phyloP scores from a whole-genome alignment of 2,113 vertebrate species.

The Psammodynastes pulverulentus region DNA sequence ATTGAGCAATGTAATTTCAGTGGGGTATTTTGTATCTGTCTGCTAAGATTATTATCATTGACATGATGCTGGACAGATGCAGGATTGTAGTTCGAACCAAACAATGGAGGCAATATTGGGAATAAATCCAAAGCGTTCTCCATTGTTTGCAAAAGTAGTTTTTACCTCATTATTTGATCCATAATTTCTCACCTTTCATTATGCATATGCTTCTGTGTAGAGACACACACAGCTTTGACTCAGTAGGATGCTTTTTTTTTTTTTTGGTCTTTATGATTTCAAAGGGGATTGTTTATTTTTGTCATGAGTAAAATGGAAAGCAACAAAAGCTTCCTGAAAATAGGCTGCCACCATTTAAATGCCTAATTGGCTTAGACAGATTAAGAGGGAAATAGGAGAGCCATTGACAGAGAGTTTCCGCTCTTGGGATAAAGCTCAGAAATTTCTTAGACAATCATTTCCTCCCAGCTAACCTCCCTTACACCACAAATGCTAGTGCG shows the following conservation, averaged over 20 bases:
- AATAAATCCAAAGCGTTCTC: slow-evolving; percentile 60
- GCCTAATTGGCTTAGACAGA: slow-evolving; percentile 60
- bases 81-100: slow-evolving; percentile 65
- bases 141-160: slow-evolving; percentile 61
- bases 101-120: slow-evolving; percentile 63
- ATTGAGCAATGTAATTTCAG: slow-evolving; percentile 63
- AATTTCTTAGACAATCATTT: slow-evolving; percentile 46
- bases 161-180: slow-evolving; percentile 63
- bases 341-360: slow-evolving; percentile 51
- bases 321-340: slow-evolving; percentile 63
- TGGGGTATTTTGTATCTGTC: slow-evolving; percentile 65
- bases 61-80: slow-evolving; percentile 66
- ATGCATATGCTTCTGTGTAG: slow-evolving; percentile 55
- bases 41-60: slow-evolving; percentile 64
- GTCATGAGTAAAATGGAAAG: slow-evolving; percentile 62
- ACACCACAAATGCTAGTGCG: neutral
- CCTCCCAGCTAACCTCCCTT: neutral
- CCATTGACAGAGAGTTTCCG: slow-evolving; percentile 35
- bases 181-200: slow-evolving; percentile 65
- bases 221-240: slow-evolving; percentile 42
- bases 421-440: slow-evolving; percentile 38
- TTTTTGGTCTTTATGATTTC: slow-evolving; percentile 41
- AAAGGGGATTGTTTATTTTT: slow-evolving; percentile 64
- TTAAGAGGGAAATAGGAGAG: slow-evolving; percentile 46
- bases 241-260: slow-evolving; percentile 50